Evolutionary conservation across 2,888 invertebrate genomes (phyloP).

Genomic region (Drosophila differens): DNA sequence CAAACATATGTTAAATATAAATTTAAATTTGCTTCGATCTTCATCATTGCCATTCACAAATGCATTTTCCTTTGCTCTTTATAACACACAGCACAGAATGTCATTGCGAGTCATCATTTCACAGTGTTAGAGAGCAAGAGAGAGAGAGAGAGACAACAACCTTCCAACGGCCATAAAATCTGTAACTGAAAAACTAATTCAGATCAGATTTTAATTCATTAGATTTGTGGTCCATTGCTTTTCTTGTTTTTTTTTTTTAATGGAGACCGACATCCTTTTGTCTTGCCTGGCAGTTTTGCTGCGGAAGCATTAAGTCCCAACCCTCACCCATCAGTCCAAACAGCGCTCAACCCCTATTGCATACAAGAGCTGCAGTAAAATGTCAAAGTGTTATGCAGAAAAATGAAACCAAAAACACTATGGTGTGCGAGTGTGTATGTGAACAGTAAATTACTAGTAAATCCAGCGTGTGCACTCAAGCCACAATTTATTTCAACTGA

Average conservation of each 20-base stretch:
- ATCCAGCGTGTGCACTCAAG: slow-evolving; percentile 64
- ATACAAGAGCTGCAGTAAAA: slow-evolving; percentile 54
- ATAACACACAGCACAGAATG: slow-evolving; percentile 11
- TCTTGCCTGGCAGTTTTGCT: slow-evolving; percentile 43
- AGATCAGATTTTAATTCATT: slow-evolving; percentile 67
- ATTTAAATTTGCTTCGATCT: neutral
- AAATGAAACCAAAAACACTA: slow-evolving; percentile 39
- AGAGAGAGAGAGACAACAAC: neutral
- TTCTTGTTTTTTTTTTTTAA: neutral
- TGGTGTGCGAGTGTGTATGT: slow-evolving; percentile 10
- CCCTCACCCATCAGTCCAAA: slow-evolving; percentile 3
- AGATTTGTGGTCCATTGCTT: slow-evolving; percentile 11
- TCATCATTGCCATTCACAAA: slow-evolving; percentile 11
- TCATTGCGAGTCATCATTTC: neutral
- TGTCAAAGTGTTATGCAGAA: slow-evolving; percentile 56
- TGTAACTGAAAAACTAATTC: slow-evolving; percentile 57
- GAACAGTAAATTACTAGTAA: slow-evolving; percentile 62
- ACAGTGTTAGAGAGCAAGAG: too few species aligned
- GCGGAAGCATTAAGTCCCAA: slow-evolving; percentile 39
- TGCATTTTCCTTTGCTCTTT: slow-evolving; percentile 36
- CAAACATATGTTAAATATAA: neutral
- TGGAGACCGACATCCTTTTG: slow-evolving; percentile 39
- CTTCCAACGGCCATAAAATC: slow-evolving; percentile 48
- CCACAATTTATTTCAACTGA: slow-evolving; percentile 59
- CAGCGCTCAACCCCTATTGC: slow-evolving; percentile 23